A percentile compares a stretch with the other conserved stretches of the same genome.
Evolutionary conservation across 2,113 vertebrate species (phyloP).

Genomic region (Thamnophis sirtalis): DNA sequence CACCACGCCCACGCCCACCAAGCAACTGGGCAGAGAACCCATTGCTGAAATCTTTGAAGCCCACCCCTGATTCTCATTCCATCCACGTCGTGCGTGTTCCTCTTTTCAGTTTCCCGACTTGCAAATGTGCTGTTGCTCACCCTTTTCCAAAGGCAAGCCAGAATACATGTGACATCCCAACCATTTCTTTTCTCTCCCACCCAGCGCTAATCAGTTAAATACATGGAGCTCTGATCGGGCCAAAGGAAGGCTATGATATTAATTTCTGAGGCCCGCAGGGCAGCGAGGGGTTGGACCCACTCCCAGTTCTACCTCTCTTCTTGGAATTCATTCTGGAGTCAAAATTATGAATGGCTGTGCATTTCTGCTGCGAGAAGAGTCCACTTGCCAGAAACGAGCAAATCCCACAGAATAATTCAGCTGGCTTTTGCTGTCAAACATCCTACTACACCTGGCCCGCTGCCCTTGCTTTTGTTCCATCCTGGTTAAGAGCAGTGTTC

Average conservation of each 20-base stretch:
- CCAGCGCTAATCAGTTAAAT: background rate
- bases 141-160: background rate
- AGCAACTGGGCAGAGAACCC: too few relatives aligned
- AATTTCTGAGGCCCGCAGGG: background rate
- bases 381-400: background rate
- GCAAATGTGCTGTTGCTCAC: background rate
- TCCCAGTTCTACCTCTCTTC: background rate
- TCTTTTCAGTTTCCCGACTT: background rate
- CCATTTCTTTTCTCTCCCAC: background rate
- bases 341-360: background rate
- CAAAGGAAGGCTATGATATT: background rate
- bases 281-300: background rate
- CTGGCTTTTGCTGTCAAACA: background rate
- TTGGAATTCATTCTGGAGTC: background rate
- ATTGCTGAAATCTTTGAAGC: too few relatives aligned
- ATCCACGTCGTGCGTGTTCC: background rate
- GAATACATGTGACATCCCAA: background rate
- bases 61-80: too few relatives aligned
- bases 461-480: background rate
- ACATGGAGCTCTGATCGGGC: background rate
- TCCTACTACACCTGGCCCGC: background rate
- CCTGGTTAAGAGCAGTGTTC: background rate
- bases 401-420: background rate
- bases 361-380: background rate
- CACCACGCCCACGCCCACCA: too few relatives aligned